Evolutionary conservation across 2,888 invertebrate species (phyloP).

Genomic region (Plemyria rubiginata): DNA sequence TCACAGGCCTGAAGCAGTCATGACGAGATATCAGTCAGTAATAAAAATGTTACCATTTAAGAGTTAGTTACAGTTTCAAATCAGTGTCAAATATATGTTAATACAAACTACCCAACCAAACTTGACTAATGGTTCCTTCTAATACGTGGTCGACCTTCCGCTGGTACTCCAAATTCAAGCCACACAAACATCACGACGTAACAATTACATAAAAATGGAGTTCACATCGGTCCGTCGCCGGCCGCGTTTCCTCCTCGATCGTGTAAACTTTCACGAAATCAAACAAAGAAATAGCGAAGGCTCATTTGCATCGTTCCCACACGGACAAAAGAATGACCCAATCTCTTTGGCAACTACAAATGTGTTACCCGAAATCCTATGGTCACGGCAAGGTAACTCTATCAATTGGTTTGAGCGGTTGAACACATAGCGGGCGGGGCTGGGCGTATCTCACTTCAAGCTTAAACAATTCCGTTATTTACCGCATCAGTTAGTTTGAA

Average conservation of each 20-base stretch:
- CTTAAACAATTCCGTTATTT: conserved; percentile 2
- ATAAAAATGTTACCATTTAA: too few relatives aligned
- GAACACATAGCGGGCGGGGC: conserved; percentile 27
- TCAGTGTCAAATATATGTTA: too few relatives aligned
- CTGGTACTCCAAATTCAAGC: conserved; percentile 50
- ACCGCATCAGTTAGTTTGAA: neutral
- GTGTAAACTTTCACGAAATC: conserved; percentile 85
- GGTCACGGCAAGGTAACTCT: conserved; percentile 63
- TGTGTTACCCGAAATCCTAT: conserved; percentile 79
- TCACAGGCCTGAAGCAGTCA: too few relatives aligned
- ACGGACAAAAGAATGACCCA: conserved; percentile 83
- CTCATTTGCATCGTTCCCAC: conserved; percentile 84
- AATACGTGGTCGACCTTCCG: conserved; percentile 37
- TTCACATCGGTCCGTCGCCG: conserved; percentile 79
- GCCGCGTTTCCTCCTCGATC: conserved; percentile 82
- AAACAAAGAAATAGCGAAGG: conserved; percentile 84
- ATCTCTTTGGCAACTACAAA: conserved; percentile 80
- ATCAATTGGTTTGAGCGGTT: conserved; percentile 32
- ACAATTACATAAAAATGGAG: conserved; percentile 85
- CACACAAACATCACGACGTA: conserved; percentile 69
- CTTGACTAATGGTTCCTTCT: too few relatives aligned
- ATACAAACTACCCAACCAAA: too few relatives aligned
- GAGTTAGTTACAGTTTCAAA: too few relatives aligned
- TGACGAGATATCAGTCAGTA: too few relatives aligned
- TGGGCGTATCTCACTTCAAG: conserved; percentile 28